Percentiles rank a stretch among this genome's conserved stretches.
Evolutionary conservation across 1,140 invertebrate species (phyloP).

Genomic region (Drosophila pectinifera): DNA sequence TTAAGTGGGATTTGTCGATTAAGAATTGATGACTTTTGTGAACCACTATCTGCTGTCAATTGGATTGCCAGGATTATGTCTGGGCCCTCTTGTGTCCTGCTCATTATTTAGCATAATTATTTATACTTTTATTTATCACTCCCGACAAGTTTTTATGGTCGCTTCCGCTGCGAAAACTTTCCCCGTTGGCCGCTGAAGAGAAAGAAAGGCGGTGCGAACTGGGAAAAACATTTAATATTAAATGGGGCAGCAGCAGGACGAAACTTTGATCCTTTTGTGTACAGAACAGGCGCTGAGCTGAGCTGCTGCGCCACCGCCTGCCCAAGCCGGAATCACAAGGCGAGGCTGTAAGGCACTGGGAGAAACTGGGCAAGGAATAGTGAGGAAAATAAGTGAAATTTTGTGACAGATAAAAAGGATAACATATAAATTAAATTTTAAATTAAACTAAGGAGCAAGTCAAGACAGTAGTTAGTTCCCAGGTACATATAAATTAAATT

Average conservation of each 20-base stretch:
- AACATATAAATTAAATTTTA: no score
- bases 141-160: constrained; percentile 33
- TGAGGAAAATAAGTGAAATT: no score
- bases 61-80: background rate
- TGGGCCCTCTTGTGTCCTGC: background rate
- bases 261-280: constrained; percentile 60
- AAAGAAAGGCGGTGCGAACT: background rate
- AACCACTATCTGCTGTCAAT: background rate
- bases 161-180: constrained; percentile 26
- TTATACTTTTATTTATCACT: constrained; percentile 65
- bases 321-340: constrained; percentile 9
- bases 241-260: constrained; percentile 34
- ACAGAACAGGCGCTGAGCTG: background rate
- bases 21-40: constrained; percentile 2
- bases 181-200: constrained; percentile 1
- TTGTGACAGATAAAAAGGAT: no score
- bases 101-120: constrained; percentile 74
- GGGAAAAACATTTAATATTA: constrained; percentile 63
- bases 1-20: background rate
- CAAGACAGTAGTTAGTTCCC: no score
- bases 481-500: no score
- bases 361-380: background rate
- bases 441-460: no score
- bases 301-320: constrained; percentile 6
- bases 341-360: background rate